These are phyloP conservation scores for Coronaproctus castanopsis DNA, from an alignment of 2,888 invertebrate genomes.

Conservation along the genomic window DNA sequence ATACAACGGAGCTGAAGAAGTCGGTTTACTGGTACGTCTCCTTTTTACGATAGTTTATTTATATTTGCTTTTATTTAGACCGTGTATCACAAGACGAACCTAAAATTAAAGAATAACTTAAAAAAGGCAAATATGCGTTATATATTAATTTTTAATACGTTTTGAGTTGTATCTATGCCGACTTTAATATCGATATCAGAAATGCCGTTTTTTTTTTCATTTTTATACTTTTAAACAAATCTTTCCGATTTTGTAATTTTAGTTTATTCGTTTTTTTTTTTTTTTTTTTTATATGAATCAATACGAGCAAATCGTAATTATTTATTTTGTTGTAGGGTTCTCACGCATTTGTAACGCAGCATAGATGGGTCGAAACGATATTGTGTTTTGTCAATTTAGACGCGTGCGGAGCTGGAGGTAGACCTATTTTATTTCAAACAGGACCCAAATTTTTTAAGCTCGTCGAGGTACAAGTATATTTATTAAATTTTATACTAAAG, in stretches of 20 bases:
- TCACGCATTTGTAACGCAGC: conserved; percentile 79
- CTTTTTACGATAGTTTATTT: neutral
- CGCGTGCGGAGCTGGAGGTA: conserved; percentile 71
- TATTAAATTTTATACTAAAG: neutral
- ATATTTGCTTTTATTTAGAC: no score
- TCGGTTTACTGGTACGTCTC: conserved; percentile 44
- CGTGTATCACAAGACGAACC: no score
- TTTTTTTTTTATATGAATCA: neutral
- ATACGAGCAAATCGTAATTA: no score
- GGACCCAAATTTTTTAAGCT: conserved; percentile 34
- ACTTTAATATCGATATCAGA: no score
- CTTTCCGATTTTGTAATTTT: no score
- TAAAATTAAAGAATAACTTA: no score
- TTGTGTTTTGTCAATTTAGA: conserved; percentile 67
- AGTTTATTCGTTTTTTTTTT: no score
- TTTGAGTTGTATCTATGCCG: no score
- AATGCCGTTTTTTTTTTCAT: no score
- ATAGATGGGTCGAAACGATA: conserved; percentile 53
- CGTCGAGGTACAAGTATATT: conserved; percentile 1
- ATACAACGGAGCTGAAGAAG: conserved; percentile 84
- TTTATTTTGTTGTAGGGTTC: conserved; percentile 35
- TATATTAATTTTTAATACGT: no score
- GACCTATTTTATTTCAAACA: conserved; percentile 71
- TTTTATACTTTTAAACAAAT: no score
- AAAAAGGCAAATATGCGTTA: no score